These are phyloP conservation scores for Cotesia typhae DNA, from an alignment of 1,140 invertebrate species.

Conservation along the genomic window DNA sequence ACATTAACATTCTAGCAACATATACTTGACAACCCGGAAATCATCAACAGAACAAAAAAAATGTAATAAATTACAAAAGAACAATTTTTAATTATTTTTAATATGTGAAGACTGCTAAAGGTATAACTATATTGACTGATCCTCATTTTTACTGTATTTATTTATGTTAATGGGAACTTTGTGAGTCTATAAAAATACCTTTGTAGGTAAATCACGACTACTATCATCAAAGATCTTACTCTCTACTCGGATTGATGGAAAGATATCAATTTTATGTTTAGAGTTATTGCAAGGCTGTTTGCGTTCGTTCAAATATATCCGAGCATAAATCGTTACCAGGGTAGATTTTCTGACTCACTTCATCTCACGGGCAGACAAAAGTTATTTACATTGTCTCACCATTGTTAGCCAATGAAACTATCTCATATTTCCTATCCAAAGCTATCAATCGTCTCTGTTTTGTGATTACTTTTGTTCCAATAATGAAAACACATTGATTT, in stretches of 20 bases:
- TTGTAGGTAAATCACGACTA: background rate
- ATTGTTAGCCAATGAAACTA: slow-evolving; percentile 3
- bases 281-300: slow-evolving; percentile 52
- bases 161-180: background rate
- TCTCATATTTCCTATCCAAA: background rate
- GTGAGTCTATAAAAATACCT: background rate
- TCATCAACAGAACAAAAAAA: slow-evolving; percentile 20
- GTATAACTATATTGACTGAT: no score
- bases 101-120: no score
- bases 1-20: slow-evolving; percentile 33
- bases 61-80: background rate
- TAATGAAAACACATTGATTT: slow-evolving; percentile 1
- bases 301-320: slow-evolving; percentile 49
- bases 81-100: background rate
- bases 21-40: slow-evolving; percentile 12
- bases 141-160: no score
- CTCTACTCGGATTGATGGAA: slow-evolving; percentile 27
- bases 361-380: background rate
- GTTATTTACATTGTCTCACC: slow-evolving; percentile 10
- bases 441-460: slow-evolving; percentile 8
- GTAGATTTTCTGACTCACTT: slow-evolving; percentile 7
- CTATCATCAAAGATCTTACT: slow-evolving; percentile 22
- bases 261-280: slow-evolving; percentile 50
- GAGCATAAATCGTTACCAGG: slow-evolving; percentile 45
- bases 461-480: slow-evolving; percentile 5